Percentiles rank a stretch among this genome's conserved stretches.
These are phyloP conservation scores for Sebastes goodei DNA, from an alignment of 2,797 vertebrate species.

Conservation along the genomic window DNA sequence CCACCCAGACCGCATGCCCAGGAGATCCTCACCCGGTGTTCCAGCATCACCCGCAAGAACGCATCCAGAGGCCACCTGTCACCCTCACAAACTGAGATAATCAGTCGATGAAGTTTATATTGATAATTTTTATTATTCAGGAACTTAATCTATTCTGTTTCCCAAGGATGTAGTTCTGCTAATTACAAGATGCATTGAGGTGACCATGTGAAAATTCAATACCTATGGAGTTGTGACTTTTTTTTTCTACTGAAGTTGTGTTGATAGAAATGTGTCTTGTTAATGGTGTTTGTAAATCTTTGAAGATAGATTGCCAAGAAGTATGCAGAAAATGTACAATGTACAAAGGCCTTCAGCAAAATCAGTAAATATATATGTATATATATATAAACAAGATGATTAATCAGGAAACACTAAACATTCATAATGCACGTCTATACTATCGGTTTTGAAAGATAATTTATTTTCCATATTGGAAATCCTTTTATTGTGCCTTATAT, in stretches of 20 bases:
- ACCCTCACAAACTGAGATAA: background rate
- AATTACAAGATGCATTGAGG: too few species aligned
- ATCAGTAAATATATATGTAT: too few species aligned
- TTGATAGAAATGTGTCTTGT: too few species aligned
- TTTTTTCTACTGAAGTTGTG: too few species aligned
- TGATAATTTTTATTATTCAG: background rate
- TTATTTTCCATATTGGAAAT: constrained; percentile 78
- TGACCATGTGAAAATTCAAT: too few species aligned
- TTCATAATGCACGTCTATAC: background rate
- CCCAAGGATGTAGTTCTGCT: too few species aligned
- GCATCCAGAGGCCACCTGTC: background rate
- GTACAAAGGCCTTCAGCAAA: too few species aligned
- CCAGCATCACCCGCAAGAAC: constrained; percentile 83
- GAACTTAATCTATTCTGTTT: too few species aligned
- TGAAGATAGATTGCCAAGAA: too few species aligned
- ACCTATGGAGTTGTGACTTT: too few species aligned
- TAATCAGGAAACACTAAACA: background rate
- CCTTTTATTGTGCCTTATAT: constrained; percentile 56
- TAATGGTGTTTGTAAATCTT: too few species aligned
- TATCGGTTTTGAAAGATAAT: background rate
- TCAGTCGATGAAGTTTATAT: constrained; percentile 7
- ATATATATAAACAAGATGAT: background rate
- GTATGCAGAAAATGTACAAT: too few species aligned
- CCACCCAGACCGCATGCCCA: constrained; percentile 78
- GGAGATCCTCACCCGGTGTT: constrained; percentile 86